Conservation (phyloP, 2,113 vertebrate species). For the Eublepharis macularius region DNA sequence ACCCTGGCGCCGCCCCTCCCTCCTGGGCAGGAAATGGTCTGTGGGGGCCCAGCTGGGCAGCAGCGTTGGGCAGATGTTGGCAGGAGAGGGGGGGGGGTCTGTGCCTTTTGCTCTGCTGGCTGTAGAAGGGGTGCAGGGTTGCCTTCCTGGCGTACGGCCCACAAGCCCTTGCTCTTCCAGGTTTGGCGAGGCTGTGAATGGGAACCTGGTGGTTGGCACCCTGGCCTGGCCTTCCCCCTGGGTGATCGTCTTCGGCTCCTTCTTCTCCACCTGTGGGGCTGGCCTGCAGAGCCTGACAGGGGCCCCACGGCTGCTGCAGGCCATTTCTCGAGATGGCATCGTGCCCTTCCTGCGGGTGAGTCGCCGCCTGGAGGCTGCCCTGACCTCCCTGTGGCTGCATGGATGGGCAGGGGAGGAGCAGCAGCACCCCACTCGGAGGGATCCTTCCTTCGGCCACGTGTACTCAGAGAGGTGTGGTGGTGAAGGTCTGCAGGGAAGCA, state of each 20-base stretch:
- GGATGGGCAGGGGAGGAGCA: too few species aligned
- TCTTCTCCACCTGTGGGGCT: constrained; percentile 91
- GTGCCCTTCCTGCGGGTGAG: constrained; percentile 89
- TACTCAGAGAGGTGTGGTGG: background rate
- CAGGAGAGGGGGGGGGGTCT: too few species aligned
- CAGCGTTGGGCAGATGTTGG: too few species aligned
- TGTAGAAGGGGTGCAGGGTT: background rate
- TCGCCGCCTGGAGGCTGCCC: background rate
- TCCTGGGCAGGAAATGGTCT: too few species aligned
- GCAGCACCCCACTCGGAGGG: background rate
- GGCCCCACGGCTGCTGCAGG: constrained; percentile 87
- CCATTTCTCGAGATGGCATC: constrained; percentile 92
- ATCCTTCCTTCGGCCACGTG: rapidly evolving
- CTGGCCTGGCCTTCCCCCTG: constrained; percentile 89
- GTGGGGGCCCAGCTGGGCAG: too few species aligned
- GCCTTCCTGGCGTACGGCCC: background rate
- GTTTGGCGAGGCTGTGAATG: constrained; percentile 87
- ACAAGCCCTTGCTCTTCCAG: constrained; percentile 53
- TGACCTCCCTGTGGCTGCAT: background rate
- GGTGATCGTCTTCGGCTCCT: constrained; percentile 92
- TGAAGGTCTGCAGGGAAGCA: background rate
- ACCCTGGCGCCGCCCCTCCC: too few species aligned
- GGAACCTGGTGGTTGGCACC: constrained; percentile 88
- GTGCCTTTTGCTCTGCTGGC: background rate
- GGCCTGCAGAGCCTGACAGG: constrained; percentile 92